phyloP scores from a whole-genome alignment of 2,113 vertebrate species.

The Misgurnus anguillicaudatus region DNA sequence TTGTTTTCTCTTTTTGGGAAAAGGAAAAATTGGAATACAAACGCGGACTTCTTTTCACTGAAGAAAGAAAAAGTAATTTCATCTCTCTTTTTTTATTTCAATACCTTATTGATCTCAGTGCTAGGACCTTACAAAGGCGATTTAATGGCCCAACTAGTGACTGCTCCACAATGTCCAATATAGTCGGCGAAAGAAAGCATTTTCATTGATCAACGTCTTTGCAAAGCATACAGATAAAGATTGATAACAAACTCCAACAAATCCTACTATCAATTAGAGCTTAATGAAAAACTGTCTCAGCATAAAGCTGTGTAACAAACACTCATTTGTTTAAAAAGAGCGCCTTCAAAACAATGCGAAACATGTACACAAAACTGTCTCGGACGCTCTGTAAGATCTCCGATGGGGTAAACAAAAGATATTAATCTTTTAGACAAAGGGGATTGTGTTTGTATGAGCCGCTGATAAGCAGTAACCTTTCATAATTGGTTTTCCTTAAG shows the following conservation, averaged over 20 bases:
- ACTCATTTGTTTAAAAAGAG: slow-evolving; percentile 59
- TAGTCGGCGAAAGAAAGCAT: slow-evolving; percentile 74
- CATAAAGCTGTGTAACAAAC: slow-evolving; percentile 59
- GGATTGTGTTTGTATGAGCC: slow-evolving; percentile 58
- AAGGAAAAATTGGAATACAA: slow-evolving; percentile 60
- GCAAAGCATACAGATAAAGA: slow-evolving; percentile 73
- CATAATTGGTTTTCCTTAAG: slow-evolving; percentile 72
- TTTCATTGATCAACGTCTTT: slow-evolving; percentile 78
- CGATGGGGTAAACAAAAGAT: slow-evolving; percentile 65
- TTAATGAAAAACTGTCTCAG: slow-evolving; percentile 64
- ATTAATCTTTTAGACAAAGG: slow-evolving; percentile 69
- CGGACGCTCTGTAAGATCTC: slow-evolving; percentile 51
- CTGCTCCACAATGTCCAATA: slow-evolving; percentile 69
- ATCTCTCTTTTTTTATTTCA: slow-evolving; percentile 70
- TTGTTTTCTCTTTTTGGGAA: slow-evolving; percentile 62
- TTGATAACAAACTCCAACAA: slow-evolving; percentile 77
- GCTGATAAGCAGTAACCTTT: slow-evolving; percentile 73
- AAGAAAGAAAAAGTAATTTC: slow-evolving; percentile 58
- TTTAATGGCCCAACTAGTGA: slow-evolving; percentile 64
- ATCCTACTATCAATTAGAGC: slow-evolving; percentile 73
- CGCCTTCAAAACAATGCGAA: slow-evolving; percentile 32
- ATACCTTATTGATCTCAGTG: slow-evolving; percentile 73
- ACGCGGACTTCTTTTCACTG: slow-evolving; percentile 32
- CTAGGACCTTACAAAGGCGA: slow-evolving; percentile 67
- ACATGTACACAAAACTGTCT: slow-evolving; percentile 58